phyloP scores from a whole-genome alignment of 2,113 vertebrate genomes.

The Maccullochella peelii region DNA sequence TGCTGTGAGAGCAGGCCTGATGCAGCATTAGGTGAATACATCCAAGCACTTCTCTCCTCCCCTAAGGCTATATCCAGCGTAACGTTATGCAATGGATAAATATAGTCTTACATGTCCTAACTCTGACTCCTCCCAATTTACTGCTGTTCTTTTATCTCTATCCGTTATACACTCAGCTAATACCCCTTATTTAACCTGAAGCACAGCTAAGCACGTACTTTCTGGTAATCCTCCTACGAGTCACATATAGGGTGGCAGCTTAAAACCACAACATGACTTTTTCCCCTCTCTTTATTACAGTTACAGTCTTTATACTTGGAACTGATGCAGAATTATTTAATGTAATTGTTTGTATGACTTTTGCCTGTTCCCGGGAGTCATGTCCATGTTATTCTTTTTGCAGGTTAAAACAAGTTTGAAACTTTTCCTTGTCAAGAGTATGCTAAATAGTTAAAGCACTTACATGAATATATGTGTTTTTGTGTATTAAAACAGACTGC shows the following conservation, averaged over 20 bases:
- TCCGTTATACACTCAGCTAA: conserved; percentile 45
- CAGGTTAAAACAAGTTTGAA: background rate
- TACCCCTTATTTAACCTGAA: conserved; percentile 59
- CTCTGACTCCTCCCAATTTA: conserved; percentile 64
- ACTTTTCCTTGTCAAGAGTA: background rate
- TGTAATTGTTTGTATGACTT: background rate
- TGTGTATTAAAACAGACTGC: conserved; percentile 78
- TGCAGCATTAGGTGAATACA: conserved; percentile 67
- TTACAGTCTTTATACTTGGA: background rate
- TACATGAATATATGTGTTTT: background rate
- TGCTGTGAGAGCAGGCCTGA: conserved; percentile 34
- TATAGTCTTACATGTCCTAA: conserved; percentile 72
- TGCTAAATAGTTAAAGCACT: background rate
- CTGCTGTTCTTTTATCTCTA: conserved; percentile 63
- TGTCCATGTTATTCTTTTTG: background rate
- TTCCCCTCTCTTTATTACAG: background rate
- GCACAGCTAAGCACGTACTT: conserved; percentile 55
- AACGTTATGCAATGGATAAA: conserved; percentile 74
- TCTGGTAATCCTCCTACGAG: conserved; percentile 48
- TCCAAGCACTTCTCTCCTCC: conserved; percentile 57
- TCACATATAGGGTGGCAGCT: conserved; percentile 31
- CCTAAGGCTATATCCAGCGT: conserved; percentile 54
- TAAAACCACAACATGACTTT: conserved; percentile 38
- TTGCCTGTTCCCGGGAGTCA: background rate
- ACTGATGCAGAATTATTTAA: background rate